Evolutionary conservation across 64 coral and sea anemone genomes (phyloP), one percentile per base, ranked within the genome.

Genomic region (Porites australiensis): DNA sequence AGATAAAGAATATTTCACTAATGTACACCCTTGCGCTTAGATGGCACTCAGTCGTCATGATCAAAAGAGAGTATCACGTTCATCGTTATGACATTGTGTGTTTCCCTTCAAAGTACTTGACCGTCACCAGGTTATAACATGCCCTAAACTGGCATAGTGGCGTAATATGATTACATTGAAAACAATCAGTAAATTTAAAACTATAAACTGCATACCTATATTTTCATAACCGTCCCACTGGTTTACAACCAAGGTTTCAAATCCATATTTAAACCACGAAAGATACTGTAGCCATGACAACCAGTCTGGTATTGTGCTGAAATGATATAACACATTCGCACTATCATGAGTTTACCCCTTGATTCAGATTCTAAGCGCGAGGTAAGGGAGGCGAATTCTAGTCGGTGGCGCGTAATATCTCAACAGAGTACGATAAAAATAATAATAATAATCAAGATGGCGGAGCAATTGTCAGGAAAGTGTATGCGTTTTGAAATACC

Each of bases 181-280:
- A 37, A 9, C 27, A n/a, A 13, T 49, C 13, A 20, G 0, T 13
- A 3, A 19, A 55, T 37, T 44, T 13, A n/a, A 2, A 19, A 6
- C 27, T 37, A 37, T 62, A 79, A 55, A 55, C 11, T 5, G 53
- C 93, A 57, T 63, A 82, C 79, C 18, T 44, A 61, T 62, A 46
- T 61, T 61, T 44, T 54, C 79, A 82, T 60, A 82, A 47, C 61
- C 61, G 12, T 59, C 13, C 79, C 79, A 82, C 19, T 82, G 79
- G 53, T 82, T 82, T 6, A 82, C 22, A 16, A 16, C 18, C 44
- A 82, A 2, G 8, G 61, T 22, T 37, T 82, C 79, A 65, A 82
- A 82, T 60, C 79, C 79, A 9, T 82, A 82, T 20, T 60, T 59
- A 47, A 82, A 82, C 79, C 79, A 82, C 3, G 79, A 82, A 5